Conservation (phyloP, 2,797 vertebrate genomes). For the Arctocebus calabarensis region DNA sequence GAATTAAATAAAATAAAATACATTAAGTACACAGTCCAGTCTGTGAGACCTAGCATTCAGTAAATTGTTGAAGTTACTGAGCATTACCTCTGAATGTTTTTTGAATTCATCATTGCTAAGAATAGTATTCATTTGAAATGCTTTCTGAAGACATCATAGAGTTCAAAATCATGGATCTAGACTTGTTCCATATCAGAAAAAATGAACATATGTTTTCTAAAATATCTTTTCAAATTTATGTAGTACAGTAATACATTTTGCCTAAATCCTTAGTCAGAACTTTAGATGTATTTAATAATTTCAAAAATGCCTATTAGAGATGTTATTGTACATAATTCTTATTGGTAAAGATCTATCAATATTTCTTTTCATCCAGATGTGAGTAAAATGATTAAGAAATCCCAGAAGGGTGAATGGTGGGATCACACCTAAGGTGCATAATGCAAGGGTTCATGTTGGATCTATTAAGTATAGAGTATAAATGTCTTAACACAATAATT, state of each 20-base stretch:
- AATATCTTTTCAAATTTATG: background rate
- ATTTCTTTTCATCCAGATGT: background rate
- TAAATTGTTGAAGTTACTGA: background rate
- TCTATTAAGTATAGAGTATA: too few relatives aligned
- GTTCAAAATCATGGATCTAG: background rate
- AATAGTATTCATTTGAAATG: constrained; percentile 21
- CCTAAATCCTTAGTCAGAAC: background rate
- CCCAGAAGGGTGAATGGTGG: too few relatives aligned
- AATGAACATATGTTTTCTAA: background rate
- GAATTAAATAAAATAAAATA: constrained; percentile 13
- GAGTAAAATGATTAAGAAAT: background rate
- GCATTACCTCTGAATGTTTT: background rate
- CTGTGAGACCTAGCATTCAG: background rate
- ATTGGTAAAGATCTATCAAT: background rate
- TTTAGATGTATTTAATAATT: background rate
- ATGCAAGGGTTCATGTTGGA: too few relatives aligned
- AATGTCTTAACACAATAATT: too few relatives aligned
- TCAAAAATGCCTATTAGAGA: background rate
- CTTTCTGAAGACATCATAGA: background rate
- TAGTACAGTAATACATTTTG: background rate
- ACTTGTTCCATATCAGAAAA: background rate
- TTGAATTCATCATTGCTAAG: background rate
- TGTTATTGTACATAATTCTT: background rate
- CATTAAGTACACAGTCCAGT: background rate
- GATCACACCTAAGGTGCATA: too few relatives aligned